Conservation (phyloP, 2,113 vertebrate genomes). For the Hoplias malabaricus region DNA sequence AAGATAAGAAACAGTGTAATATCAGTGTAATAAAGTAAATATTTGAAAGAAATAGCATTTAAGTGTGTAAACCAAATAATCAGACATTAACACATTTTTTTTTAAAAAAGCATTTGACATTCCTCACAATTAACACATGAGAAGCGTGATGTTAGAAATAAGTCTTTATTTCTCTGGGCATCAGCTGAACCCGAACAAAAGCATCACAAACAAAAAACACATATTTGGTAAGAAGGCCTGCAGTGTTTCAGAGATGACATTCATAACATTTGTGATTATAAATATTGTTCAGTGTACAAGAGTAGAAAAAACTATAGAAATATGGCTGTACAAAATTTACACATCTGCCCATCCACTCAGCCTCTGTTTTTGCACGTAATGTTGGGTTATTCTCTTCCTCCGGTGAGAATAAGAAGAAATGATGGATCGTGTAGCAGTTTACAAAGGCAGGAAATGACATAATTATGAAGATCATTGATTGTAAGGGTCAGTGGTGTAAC, state of each 20-base stretch:
- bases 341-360: slow-evolving; percentile 53
- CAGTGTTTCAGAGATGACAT: slow-evolving; percentile 81
- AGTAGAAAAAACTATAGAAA: slow-evolving; percentile 97
- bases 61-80: no score
- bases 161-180: slow-evolving; percentile 85
- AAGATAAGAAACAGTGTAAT: no score
- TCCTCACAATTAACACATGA: background rate
- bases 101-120: background rate
- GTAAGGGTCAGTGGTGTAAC: background rate
- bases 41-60: no score
- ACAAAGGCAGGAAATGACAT: slow-evolving; percentile 59
- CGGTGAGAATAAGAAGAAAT: slow-evolving; percentile 60
- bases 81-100: no score
- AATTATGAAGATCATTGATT: background rate
- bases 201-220: slow-evolving; percentile 86
- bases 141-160: slow-evolving; percentile 39
- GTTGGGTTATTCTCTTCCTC: slow-evolving; percentile 26
- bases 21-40: no score
- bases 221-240: slow-evolving; percentile 78
- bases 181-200: slow-evolving; percentile 89
- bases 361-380: slow-evolving; percentile 44
- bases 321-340: slow-evolving; percentile 96
- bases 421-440: slow-evolving; percentile 52
- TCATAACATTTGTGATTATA: slow-evolving; percentile 89
- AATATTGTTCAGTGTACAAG: slow-evolving; percentile 83